These are phyloP conservation scores for Achlya flavicornis DNA, from an alignment of 2,888 invertebrate species.

Conservation along the genomic window DNA sequence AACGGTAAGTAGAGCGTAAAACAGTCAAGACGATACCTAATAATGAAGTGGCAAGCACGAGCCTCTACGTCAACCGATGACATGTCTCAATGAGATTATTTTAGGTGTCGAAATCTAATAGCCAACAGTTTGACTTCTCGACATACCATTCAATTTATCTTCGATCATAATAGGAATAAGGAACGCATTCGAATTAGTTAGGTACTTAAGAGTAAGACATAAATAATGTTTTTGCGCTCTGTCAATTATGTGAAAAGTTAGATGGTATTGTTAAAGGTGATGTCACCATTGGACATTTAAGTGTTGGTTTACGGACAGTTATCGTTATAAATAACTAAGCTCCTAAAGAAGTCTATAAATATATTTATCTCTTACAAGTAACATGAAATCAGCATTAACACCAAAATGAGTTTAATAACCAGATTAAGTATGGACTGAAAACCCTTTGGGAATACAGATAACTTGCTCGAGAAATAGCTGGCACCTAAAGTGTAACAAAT, in stretches of 20 bases:
- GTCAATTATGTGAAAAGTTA: background rate
- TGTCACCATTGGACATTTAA: background rate
- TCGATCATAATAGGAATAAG: constrained; percentile 1
- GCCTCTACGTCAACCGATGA: constrained; percentile 46
- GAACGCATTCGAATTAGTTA: background rate
- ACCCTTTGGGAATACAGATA: background rate
- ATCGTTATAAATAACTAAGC: background rate
- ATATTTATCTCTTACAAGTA: too few relatives aligned
- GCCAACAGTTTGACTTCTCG: constrained; percentile 19
- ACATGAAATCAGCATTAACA: too few relatives aligned
- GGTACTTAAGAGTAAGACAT: background rate
- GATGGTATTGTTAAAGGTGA: background rate
- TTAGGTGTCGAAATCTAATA: constrained; percentile 38
- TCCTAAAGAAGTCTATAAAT: too few relatives aligned
- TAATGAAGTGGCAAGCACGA: constrained; percentile 48
- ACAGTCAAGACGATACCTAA: constrained; percentile 39
- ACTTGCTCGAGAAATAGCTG: too few relatives aligned
- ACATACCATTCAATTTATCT: constrained; percentile 12
- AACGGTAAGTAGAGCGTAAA: constrained; percentile 52
- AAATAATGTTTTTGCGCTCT: constrained; percentile 1
- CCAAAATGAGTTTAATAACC: too few relatives aligned
- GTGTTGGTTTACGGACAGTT: background rate
- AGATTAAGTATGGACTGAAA: too few relatives aligned
- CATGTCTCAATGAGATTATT: constrained; percentile 50
- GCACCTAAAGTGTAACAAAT: background rate